Evolutionary conservation across 2,888 invertebrate genomes (phyloP).

Genomic region (Archips crataeganus): DNA sequence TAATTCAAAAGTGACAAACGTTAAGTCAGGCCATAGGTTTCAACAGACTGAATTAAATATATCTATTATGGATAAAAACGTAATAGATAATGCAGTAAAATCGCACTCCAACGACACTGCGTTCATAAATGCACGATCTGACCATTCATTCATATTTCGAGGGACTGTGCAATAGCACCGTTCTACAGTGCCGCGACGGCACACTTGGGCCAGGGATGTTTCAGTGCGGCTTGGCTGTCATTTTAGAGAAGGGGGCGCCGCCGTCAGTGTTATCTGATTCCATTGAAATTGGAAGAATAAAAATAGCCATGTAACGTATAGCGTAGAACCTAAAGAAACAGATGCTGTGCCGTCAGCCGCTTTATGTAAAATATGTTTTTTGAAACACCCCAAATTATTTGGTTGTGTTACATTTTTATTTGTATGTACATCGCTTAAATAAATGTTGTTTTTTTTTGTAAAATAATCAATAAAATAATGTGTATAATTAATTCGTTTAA

Average conservation of each 20-base stretch:
- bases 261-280: neutral
- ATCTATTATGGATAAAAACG: neutral
- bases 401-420: conserved; percentile 55
- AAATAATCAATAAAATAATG: conserved; percentile 54
- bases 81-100: neutral
- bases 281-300: conserved; percentile 1
- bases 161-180: conserved; percentile 18
- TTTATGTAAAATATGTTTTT: conserved; percentile 11
- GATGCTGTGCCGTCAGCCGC: neutral
- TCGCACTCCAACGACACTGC: neutral
- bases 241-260: neutral
- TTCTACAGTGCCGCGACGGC: conserved; percentile 11
- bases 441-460: conserved; percentile 59
- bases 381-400: conserved; percentile 44
- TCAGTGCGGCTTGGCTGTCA: neutral
- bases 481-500: conserved; percentile 67
- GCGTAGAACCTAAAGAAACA: neutral
- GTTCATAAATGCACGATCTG: neutral
- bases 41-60: neutral
- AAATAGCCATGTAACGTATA: conserved; percentile 11
- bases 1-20: neutral
- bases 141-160: neutral
- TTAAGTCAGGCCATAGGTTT: neutral
- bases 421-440: conserved; percentile 65
- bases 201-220: neutral